These are phyloP conservation scores for Heteronetta atricapilla DNA, from an alignment of 2,113 vertebrate species.

Conservation along the genomic window DNA sequence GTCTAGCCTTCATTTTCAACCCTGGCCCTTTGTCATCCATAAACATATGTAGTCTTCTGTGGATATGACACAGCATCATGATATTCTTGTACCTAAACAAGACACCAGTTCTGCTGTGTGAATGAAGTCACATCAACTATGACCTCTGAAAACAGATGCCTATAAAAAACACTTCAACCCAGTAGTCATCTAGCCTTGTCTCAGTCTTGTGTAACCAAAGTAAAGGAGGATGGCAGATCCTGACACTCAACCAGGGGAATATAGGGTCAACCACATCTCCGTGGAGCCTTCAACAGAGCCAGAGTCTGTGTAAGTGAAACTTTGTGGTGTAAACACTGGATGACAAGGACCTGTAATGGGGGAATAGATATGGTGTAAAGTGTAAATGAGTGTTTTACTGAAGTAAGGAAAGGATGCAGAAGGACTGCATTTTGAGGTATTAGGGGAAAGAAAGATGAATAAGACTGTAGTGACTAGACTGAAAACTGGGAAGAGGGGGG, in stretches of 20 bases:
- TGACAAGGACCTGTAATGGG: fast-evolving
- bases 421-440: fast-evolving
- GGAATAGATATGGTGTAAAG: neutral
- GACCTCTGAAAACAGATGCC: neutral
- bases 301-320: neutral
- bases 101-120: neutral
- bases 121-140: neutral
- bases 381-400: neutral
- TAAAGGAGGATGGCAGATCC: neutral
- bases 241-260: neutral
- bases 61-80: neutral
- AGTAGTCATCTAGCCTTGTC: neutral
- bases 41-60: neutral
- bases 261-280: neutral
- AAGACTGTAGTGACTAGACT: neutral
- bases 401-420: neutral
- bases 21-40: neutral
- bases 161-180: neutral
- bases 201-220: neutral
- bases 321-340: neutral
- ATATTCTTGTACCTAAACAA: neutral
- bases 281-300: neutral
- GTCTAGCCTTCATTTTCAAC: neutral
- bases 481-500: neutral
- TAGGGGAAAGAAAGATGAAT: neutral